Base-by-base conservation (phyloP, 2,113 vertebrate species). In the Lampris megalopsis region DNA sequence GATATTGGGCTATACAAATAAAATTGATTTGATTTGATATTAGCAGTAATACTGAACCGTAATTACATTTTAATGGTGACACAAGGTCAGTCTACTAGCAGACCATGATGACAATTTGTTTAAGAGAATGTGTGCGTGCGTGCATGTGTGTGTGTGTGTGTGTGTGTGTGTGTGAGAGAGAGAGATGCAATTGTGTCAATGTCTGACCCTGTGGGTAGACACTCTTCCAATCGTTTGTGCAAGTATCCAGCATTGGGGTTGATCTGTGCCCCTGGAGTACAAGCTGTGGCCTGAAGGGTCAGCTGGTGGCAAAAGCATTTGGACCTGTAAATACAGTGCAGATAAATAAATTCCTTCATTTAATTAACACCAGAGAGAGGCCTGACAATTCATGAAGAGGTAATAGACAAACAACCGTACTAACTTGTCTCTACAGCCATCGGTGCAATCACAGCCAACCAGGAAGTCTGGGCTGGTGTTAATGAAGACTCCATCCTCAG, bases 291-390 rank as follows among this genome's bases (percentile, higher is more conserved):
- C 72, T 99, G 97, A 41, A 97, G 92, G 0, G 98, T 97, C 80
- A 99, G 89, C 91, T 99, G 97, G 82, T 99, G 97, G 84, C 98
- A 99, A 7, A 96, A 96, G 73, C 98, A 99, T 76, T 94, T 99
- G 1, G 96, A 97, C 67, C 98, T 99, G 84, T 1, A 74, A 71
- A 65, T 10, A 54, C 81, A 38, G 72, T 4, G 73, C 11, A 65
- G 57, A 64, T 43, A 45, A 1, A 45, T 3, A 2, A 1, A 45
- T 3, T 2, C 24, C 42, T 5, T 43, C 9, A 76, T 9, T 48
- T 54, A 36, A 47, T 6, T 53, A n/a, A 36, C 6, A 59, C 3
- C 6, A 24, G 3, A 10, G 11, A 68, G 24, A 65, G 43, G 37
- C 11, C 5, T 35, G 2, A 68, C 49, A 61, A 63, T 42, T 2